Evolutionary conservation across 2,888 invertebrate species (phyloP).

Genomic region (Ormyrus rosae): DNA sequence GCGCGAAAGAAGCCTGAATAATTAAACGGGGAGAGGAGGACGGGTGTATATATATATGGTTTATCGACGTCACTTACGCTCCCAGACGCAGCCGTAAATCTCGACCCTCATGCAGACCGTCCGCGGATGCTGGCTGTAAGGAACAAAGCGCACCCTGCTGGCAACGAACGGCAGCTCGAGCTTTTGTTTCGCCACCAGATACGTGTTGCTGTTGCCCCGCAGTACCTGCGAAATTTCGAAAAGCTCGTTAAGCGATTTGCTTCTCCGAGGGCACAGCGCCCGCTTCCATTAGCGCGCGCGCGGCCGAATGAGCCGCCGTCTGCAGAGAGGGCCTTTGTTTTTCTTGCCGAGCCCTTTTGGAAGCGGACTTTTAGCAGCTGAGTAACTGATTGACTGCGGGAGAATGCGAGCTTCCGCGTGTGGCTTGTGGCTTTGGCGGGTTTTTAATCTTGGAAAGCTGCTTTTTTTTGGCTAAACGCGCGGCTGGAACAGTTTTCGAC

Average conservation of each 20-base stretch:
- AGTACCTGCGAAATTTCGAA: conserved; percentile 78
- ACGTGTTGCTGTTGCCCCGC: conserved; percentile 87
- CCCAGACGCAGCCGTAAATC: conserved; percentile 90
- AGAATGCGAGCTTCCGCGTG: too few relatives aligned
- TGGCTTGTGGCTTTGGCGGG: too few relatives aligned
- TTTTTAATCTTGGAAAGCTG: too few relatives aligned
- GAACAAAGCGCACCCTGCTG: conserved; percentile 90
- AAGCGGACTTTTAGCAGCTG: too few relatives aligned
- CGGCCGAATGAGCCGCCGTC: too few relatives aligned
- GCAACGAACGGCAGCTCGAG: conserved; percentile 91
- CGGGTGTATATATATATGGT: background rate
- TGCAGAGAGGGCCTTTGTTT: too few relatives aligned
- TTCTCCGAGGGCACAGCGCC: background rate
- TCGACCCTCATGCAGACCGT: conserved; percentile 96
- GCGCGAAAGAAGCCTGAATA: conserved; percentile 27
- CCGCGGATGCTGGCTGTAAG: conserved; percentile 89
- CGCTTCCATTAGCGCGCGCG: background rate
- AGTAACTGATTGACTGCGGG: too few relatives aligned
- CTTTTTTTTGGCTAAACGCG: too few relatives aligned
- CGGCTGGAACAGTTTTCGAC: too few relatives aligned
- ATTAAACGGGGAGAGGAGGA: conserved; percentile 31
- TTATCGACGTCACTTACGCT: conserved; percentile 78
- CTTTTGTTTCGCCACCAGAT: conserved; percentile 83
- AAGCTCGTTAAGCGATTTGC: conserved; percentile 16
- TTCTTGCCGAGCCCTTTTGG: too few relatives aligned